Evolutionary conservation across 2,888 invertebrate genomes (phyloP), one percentile per base, ranked within the genome.

Genomic region (Hydropsyche betteni): DNA sequence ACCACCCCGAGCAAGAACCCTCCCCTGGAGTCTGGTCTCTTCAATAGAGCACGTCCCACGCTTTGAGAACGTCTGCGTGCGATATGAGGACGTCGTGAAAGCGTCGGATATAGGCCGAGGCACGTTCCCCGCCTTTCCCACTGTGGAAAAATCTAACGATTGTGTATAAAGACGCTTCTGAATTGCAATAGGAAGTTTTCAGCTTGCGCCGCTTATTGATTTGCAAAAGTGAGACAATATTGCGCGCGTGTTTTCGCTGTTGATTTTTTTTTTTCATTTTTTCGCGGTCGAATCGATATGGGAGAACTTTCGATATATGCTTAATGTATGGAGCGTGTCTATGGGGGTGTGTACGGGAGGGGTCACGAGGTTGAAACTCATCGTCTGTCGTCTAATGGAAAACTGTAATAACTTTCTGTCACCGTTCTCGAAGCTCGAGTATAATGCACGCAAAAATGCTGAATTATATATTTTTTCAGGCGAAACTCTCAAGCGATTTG

Each of bases 61-160:
- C n/a, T 14, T 14, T 55, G 16, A 55, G 55, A 44, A 44, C 44
- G 44, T 44, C 44, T 44, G 44, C 44, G 6, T 44, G 44, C 7
- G 55, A 16, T 55, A 64, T 64, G 34, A 64, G 64, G 64, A 36
- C 51, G 50, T 38, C 14, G 71, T 53, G 7, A 70, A 72, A 53
- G 68, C 38, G 50, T 38, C 50, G 77, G 71, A 74, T 51, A 68
- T 52, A 58, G 70, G 74, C 55, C 36, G 55, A 52, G 77, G 69
- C 77, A 77, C 77, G 77, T 77, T 75, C 70, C 70, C 74, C 58
- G 10, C n/a, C 24, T 16, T 24, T 69, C 73, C 68, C 55, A 68
- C 53, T 69, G 75, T 64, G 75, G 75, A 77, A 44, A 44, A 75
- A 77, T 77, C 77, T 77, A 75, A 75, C 77, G 77, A 77, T 77